Evolutionary conservation across 2,113 vertebrate genomes (phyloP).

Genomic region (Mirounga angustirostris): DNA sequence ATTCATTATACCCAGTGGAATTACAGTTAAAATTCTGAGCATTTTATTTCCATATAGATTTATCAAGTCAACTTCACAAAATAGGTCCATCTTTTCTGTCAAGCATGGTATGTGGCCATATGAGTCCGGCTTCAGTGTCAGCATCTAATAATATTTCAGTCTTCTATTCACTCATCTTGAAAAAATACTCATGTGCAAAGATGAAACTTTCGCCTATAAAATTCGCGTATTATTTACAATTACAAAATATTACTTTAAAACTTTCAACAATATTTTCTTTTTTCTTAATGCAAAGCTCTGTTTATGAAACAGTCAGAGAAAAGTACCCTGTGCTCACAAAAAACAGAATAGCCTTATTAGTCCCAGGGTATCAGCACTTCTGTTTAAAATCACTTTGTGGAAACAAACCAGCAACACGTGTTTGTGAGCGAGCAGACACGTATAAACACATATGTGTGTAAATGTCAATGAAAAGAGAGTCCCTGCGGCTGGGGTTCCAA

Average conservation of each 20-base stretch:
- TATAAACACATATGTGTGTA: neutral
- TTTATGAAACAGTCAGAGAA: neutral
- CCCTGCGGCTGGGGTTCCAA: neutral
- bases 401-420: neutral
- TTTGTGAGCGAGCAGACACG: neutral
- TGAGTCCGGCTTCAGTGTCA: neutral
- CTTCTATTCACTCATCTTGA: conserved; percentile 67
- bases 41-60: neutral
- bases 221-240: conserved; percentile 70
- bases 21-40: conserved; percentile 66
- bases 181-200: conserved; percentile 65
- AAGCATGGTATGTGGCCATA: neutral
- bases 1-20: neutral
- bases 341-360: neutral
- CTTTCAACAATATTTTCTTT: conserved; percentile 32
- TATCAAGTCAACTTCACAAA: conserved; percentile 58
- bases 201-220: conserved; percentile 47
- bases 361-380: neutral
- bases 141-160: conserved; percentile 62
- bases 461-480: neutral
- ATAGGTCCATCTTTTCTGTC: neutral
- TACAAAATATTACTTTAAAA: conserved; percentile 70
- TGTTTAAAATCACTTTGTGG: neutral
- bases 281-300: neutral
- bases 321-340: neutral